phyloP scores from a whole-genome alignment of 1,140 invertebrate species.

The Maconellicoccus hirsutus region DNA sequence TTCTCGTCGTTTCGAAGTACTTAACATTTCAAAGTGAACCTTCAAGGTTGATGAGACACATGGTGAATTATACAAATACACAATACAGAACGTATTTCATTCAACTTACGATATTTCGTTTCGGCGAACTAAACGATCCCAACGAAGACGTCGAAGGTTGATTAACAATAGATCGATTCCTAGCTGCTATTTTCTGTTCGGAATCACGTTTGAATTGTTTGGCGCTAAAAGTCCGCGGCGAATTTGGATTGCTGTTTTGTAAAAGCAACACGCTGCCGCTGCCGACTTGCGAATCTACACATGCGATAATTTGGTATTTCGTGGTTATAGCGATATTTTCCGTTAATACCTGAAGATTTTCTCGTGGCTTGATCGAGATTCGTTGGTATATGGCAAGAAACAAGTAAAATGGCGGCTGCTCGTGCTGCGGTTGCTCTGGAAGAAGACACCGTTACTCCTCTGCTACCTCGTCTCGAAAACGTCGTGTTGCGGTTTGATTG shows the following conservation, averaged over 20 bases:
- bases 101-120: background rate
- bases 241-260: conserved; percentile 9
- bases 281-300: background rate
- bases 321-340: background rate
- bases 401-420: conserved; percentile 68
- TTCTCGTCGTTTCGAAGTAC: too few relatives aligned
- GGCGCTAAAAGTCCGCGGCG: background rate
- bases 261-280: background rate
- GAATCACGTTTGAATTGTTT: conserved; percentile 11
- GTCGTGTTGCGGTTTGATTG: background rate
- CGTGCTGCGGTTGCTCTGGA: conserved; percentile 77
- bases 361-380: conserved; percentile 25
- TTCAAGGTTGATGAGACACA: too few relatives aligned
- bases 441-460: conserved; percentile 52
- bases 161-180: background rate
- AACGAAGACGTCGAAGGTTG: conserved; percentile 2
- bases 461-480: conserved; percentile 43
- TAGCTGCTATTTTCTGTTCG: background rate
- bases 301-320: too few relatives aligned
- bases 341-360: conserved; percentile 28
- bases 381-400: conserved; percentile 64
- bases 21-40: too few relatives aligned
- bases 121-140: background rate
- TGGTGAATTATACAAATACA: too few relatives aligned
- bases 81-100: background rate